Conservation (phyloP, 1,140 invertebrate species). For the Cyclina sinensis region DNA sequence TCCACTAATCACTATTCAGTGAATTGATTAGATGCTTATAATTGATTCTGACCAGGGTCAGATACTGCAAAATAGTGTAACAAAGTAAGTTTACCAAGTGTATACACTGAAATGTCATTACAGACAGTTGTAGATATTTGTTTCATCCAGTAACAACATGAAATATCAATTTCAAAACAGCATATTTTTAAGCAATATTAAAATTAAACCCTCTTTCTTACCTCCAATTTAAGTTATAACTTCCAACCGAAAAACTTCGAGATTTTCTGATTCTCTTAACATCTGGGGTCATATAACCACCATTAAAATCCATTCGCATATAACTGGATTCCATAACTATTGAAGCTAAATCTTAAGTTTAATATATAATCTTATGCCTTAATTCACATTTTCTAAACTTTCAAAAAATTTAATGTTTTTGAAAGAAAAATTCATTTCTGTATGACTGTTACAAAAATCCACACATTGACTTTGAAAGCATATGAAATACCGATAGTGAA, state of each 20-base stretch:
- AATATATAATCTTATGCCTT: too few species aligned
- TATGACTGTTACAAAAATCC: background rate
- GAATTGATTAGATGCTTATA: background rate
- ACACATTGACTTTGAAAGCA: background rate
- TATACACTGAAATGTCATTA: constrained; percentile 17
- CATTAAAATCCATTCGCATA: constrained; percentile 62
- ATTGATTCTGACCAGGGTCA: constrained; percentile 1
- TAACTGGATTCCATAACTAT: constrained; percentile 58
- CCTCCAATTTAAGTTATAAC: constrained; percentile 53
- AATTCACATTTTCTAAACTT: background rate
- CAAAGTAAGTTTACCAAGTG: background rate
- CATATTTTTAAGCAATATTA: too few species aligned
- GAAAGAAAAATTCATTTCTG: background rate
- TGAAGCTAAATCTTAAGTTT: background rate
- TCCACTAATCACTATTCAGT: background rate
- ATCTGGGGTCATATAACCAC: constrained; percentile 36
- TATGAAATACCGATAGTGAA: constrained; percentile 10
- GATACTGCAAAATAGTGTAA: background rate
- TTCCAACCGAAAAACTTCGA: constrained; percentile 51
- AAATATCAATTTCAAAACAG: background rate
- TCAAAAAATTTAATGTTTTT: background rate
- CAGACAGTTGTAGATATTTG: background rate
- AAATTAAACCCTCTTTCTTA: background rate
- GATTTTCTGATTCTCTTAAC: constrained; percentile 37
- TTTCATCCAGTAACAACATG: background rate